These are phyloP conservation scores for Malacoctenus gilli DNA, from an alignment of 2,797 vertebrate species.

Conservation along the genomic window DNA sequence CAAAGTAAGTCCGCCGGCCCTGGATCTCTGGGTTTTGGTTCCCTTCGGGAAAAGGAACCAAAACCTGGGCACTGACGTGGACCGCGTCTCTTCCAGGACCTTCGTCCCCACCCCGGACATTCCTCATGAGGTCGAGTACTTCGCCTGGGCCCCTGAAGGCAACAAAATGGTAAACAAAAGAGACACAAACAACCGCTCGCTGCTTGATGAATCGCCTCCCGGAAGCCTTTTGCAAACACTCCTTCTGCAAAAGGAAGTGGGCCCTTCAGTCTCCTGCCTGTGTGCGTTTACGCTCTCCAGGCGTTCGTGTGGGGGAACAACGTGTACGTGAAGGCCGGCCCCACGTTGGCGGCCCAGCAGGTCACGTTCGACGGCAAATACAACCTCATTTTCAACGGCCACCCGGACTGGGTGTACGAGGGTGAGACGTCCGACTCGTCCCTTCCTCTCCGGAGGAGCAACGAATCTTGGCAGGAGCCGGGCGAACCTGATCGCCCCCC, in stretches of 20 bases:
- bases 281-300: conserved; percentile 66
- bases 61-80: too few relatives aligned
- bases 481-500: conserved; percentile 6
- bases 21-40: too few relatives aligned
- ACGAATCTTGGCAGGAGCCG: neutral
- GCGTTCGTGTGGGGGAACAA: conserved; percentile 90
- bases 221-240: conserved; percentile 31
- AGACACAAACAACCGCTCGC: neutral
- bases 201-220: conserved; percentile 8
- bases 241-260: neutral
- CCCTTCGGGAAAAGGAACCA: too few relatives aligned
- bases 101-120: conserved; percentile 71
- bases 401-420: conserved; percentile 98
- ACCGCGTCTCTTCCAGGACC: conserved; percentile 45
- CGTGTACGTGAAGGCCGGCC: conserved; percentile 87
- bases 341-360: conserved; percentile 65
- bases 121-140: conserved; percentile 87
- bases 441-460: neutral
- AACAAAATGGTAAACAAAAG: conserved; percentile 89
- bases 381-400: conserved; percentile 89
- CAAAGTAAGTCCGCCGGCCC: conserved; percentile 77
- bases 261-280: neutral
- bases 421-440: conserved; percentile 73
- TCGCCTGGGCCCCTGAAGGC: conserved; percentile 90
- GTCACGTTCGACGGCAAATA: conserved; percentile 85